Base-by-base conservation (phyloP, 2,797 vertebrate species). In the Linurgus olivaceus region DNA sequence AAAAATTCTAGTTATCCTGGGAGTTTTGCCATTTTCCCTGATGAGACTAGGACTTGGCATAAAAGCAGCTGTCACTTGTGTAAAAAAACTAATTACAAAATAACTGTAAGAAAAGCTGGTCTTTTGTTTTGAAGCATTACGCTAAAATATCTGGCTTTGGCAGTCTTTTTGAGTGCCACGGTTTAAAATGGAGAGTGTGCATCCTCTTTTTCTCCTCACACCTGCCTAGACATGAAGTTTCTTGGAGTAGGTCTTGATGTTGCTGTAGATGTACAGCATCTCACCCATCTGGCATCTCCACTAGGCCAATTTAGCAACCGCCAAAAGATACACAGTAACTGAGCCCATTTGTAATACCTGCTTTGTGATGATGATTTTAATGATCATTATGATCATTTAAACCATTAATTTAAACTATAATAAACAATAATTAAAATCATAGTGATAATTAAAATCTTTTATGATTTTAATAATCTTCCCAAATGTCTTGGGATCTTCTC, bases 11-110 rank as follows among this genome's bases (percentile, higher is more conserved):
- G 71, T 70, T 85, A 91, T 91, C 51, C 85, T 88, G 95, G 95
- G 85, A 90, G 37, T 24, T 72, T 70, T 94, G 95, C 95, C 95
- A 96, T 94, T 91, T 93, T 93, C 51, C 54, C 70, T 71, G 62
- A 88, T 80, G 86, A 92, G 78, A 89, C 45, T 35, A 66, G 65
- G 58, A 59, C 35, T 66, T 93, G 94, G 91, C 84, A 91, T 42
- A 62, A 89, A 91, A 74, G 75, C 78, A 86, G 87, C 44, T 81
- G 87, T 71, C 82, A 94, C 78, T 96, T 65, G 52, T 66, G 38
- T 54, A 88, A 83, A 94, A 95, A 88, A 88, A 18, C 13, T 93
- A 91, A 95, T 94, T 90, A 88, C 4, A 0, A 94, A 93, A 80
- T 72, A 50, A 80, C 59, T 82, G 83, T 54, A 78, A 58, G 44